These are phyloP conservation scores for Podiceps cristatus DNA, from an alignment of 2,113 vertebrate genomes.

Conservation along the genomic window DNA sequence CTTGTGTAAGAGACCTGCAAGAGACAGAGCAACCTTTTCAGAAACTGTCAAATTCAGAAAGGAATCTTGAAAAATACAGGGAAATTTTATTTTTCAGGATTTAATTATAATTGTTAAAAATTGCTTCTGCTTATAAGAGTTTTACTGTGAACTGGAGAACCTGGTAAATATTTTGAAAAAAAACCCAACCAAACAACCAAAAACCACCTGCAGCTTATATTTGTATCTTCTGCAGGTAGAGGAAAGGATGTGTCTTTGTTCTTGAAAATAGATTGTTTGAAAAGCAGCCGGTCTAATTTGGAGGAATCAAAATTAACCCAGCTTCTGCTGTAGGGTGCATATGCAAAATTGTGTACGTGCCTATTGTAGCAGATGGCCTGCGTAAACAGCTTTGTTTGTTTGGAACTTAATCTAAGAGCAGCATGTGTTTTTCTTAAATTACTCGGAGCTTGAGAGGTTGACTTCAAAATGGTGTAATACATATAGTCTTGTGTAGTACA, in stretches of 20 bases:
- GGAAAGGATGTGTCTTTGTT: background rate
- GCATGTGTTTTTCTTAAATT: slow-evolving; percentile 67
- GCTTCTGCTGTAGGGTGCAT: background rate
- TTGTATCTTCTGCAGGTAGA: background rate
- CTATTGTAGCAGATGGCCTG: slow-evolving; percentile 53
- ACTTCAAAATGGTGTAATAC: slow-evolving; percentile 33
- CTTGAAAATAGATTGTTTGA: background rate
- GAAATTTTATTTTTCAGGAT: background rate
- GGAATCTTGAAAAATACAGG: background rate
- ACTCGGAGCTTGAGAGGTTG: slow-evolving; percentile 30
- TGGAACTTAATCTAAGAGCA: slow-evolving; percentile 57
- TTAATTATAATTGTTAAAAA: background rate
- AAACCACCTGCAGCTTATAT: background rate
- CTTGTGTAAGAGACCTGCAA: background rate
- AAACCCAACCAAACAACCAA: too few relatives aligned
- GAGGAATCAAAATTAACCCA: background rate
- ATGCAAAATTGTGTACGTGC: background rate
- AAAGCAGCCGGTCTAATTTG: background rate
- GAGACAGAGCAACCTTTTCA: background rate
- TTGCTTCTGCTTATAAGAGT: background rate
- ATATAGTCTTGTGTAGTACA: background rate
- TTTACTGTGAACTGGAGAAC: background rate
- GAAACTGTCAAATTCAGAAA: background rate
- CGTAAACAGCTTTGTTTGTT: slow-evolving; percentile 46
- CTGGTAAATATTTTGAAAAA: background rate